Base-by-base conservation (phyloP, 2,113 vertebrate genomes). In the Bambusicola thoracicus region DNA sequence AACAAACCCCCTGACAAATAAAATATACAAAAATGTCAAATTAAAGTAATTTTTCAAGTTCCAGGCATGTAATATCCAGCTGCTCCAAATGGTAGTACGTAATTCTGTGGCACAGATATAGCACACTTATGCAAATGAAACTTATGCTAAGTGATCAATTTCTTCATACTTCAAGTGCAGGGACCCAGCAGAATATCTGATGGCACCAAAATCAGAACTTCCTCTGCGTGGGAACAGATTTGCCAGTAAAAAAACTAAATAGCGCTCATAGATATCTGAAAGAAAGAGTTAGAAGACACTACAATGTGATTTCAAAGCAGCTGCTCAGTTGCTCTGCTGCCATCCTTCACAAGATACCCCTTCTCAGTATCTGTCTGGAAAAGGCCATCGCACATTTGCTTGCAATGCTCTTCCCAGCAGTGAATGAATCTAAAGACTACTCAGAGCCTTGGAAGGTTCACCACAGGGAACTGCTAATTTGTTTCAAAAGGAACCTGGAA, bases 61-160 rank as follows among this genome's bases (percentile, higher is more conserved):
- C 19, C 38, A 88, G 65, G 70, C 20, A 82, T 48, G 34, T 27
- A 86, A 90, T 75, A 90, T 24, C 75, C 76, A 86, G 56, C 51
- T 67, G 68, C 41, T 91, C 0, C 0, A 59, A 44, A 15, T 56
- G 30, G 68, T 81, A 77, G 61, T 61, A 74, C 88, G 21, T 65
- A 95, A 88, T 78, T 86, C 81, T 40, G 68, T 80, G 86, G 85
- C 36, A 74, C 5, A 43, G 76, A 92, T 86, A 86, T 6, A 92
- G 65, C 56, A 76, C 30, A 92, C 36, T 93, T 88, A 92, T 61
- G 80, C 25, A 96, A 92, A 93, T 92, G 11, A 63, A 80, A 88
- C 34, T 44, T 87, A 59, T 8, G 43, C 73, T 81, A 83, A 81
- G n/a, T 51, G 73, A 90, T 88, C 65, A 61, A 43, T 56, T 86